Evolutionary conservation across 2,113 vertebrate species (phyloP), one percentile per base, ranked within the genome.

Genomic region (Gambusia holbrooki): DNA sequence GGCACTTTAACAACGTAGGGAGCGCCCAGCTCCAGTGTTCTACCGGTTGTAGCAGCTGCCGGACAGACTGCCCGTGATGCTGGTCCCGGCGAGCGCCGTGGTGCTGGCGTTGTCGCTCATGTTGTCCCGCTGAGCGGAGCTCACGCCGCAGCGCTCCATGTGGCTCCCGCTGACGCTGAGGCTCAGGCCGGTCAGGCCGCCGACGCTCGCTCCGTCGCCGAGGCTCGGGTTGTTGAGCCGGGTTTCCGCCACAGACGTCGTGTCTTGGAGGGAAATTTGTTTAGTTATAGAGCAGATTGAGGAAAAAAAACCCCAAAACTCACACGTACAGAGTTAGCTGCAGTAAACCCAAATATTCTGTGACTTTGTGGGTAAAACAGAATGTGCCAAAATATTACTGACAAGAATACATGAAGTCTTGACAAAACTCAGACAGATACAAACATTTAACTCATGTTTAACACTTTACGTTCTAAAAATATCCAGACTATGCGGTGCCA

Each of bases 1-100:
- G 9, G 15, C 30, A 29, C 3, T 22, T 12, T 40, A 78, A 19
- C 15, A 13, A 25, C 42, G 17, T 19, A 25, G 35, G 64, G 5
- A 45, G 33, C 22, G 10, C 22, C 25, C 42, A 4, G 17, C 66
- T 68, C n/a, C 14, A 3, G 17, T 63, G 4, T 9, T 0, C 66
- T 69, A 98, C 98, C 98, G 96, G 95, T 98, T 97, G 62, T 97
- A 99, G 87, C 97, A 99, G 93, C 98, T 98, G 33, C 97, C 97
- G 0, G 97, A 97, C 71, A 99, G 93, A 78, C 97, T 99, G 66
- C 98, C 98, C 0, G 97, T 99, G 73, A 98, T 99, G 65, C 97
- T 98, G 27, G 97, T 96, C 37, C 98, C 98, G 0, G 98, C 98
- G 1, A 99, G 93, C 2, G 98, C 98, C 87, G 97, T 98, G 85